Evolutionary conservation across 2,113 vertebrate species (phyloP), one percentile per base, ranked within the genome.

Genomic region (Pterophyllum scalare): DNA sequence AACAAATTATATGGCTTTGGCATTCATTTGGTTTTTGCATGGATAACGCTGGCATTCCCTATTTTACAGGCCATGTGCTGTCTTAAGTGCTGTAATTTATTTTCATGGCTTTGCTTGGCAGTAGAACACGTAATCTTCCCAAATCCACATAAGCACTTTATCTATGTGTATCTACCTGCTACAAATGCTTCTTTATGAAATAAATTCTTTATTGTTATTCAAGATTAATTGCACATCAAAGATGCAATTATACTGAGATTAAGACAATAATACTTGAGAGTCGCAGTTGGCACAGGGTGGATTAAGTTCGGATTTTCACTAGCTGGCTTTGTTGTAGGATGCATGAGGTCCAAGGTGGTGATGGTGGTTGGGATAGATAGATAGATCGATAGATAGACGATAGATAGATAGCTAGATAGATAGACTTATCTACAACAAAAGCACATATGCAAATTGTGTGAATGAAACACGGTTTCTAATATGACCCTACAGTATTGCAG

Each of bases 201-300:
- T 64, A 6, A 79, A 65, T 38, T 28, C 33, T 52, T 43, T 33
- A 35, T 2, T 33, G 6, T 31, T 76, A 52, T 49, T 40, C 40
- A 31, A 17, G 28, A 75, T 75, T 62, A 76, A 58, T 35, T 76
- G 24, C 33, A 80, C 70, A 77, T 80, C 60, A 81, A 70, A 60
- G 38, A 40, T 61, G 13, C 9, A 83, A 60, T 83, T 60, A 80
- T 26, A 24, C 38, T 13, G 22, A 76, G 60, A 76, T 70, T 80
- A 67, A 65, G 54, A 49, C 46, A 54, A 54, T 72, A 72, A 54
- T 72, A 33, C 46, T 54, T 72, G 24, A 72, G n/a, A 43, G 19
- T 54, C 43, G 7, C 43, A 12, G 31, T 33, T 61, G 7, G 26
- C 35, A 24, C 6, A 1, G 49, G 9, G 58, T 7, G 77, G 58